These are phyloP conservation scores for Phengaris alcon DNA, from an alignment of 2,888 invertebrate genomes.

Conservation along the genomic window DNA sequence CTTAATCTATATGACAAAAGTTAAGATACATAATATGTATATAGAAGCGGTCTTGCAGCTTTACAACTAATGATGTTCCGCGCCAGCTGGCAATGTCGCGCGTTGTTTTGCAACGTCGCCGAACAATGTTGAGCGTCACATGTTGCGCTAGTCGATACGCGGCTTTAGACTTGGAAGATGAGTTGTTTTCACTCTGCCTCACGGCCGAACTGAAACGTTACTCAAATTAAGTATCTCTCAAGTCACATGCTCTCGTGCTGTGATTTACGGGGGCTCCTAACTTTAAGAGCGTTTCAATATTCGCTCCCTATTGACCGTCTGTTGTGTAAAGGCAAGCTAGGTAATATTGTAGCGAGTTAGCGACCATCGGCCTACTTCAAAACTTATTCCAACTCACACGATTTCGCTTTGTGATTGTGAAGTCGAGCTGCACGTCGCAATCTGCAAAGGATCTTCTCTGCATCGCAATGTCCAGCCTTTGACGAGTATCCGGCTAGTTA, in stretches of 20 bases:
- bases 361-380: not conserved
- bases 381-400: too few species aligned
- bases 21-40: too few species aligned
- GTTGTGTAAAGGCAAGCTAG: too few species aligned
- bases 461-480: conserved; percentile 9
- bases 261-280: too few species aligned
- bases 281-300: too few species aligned
- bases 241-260: not conserved
- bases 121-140: too few species aligned
- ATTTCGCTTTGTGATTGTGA: not conserved
- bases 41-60: too few species aligned
- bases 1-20: too few species aligned
- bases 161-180: not conserved
- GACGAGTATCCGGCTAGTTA: conserved; percentile 10
- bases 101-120: too few species aligned
- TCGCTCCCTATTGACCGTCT: too few species aligned
- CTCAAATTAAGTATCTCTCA: not conserved
- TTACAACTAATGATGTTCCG: too few species aligned
- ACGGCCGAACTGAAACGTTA: not conserved
- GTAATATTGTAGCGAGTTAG: not conserved
- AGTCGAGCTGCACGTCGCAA: not conserved
- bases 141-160: not conserved
- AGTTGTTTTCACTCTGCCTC: not conserved
- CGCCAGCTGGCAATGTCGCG: too few species aligned
- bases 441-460: not conserved